Evolutionary conservation across 2,797 vertebrate genomes (phyloP).

Genomic region (Linurgus olivaceus): DNA sequence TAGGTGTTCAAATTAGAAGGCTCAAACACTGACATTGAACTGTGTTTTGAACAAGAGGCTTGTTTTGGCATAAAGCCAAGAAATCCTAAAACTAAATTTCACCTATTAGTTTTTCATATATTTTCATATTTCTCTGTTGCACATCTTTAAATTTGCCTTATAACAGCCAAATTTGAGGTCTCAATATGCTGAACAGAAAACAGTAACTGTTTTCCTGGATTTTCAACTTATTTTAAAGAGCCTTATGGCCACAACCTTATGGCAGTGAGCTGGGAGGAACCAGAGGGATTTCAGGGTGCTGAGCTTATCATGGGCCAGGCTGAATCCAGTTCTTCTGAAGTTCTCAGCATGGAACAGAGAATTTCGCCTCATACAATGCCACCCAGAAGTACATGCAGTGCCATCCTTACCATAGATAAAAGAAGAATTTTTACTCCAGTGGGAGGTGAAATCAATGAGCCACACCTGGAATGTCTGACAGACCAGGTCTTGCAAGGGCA

Average conservation of each 20-base stretch:
- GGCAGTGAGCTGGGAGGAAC: background rate
- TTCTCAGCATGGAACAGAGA: background rate
- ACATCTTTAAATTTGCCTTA: background rate
- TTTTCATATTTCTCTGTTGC: background rate
- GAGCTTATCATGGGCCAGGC: background rate
- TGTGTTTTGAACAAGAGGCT: background rate
- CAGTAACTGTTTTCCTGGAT: background rate
- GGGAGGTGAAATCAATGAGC: background rate
- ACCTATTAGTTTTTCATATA: background rate
- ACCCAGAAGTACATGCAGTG: background rate
- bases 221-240: background rate
- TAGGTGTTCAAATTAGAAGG: constrained; percentile 30
- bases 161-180: background rate
- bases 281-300: background rate
- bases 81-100: background rate
- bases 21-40: background rate
- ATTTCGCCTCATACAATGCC: background rate
- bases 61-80: background rate
- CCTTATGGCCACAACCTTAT: background rate
- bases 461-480: background rate
- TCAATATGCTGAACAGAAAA: background rate
- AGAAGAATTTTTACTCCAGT: background rate
- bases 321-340: background rate
- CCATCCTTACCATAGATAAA: background rate
- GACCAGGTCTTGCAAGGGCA: background rate